Evolutionary conservation across 2,113 vertebrate species (phyloP), one percentile per base, ranked within the genome.

Genomic region (Istiophorus platypterus): DNA sequence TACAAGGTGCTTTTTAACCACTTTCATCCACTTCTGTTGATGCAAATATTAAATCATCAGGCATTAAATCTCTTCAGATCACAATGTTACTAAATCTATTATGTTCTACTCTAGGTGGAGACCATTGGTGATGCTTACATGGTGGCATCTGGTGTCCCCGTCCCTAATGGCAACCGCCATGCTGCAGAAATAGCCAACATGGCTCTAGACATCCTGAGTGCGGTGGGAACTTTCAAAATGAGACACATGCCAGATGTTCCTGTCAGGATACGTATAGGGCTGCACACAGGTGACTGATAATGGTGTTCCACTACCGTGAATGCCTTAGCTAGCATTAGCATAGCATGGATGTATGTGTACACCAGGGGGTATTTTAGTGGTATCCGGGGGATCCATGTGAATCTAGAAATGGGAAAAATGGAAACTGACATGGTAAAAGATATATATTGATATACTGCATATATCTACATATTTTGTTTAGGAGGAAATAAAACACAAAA

Each of bases 51-150:
- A 14, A 13, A 18, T 5, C 4, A 1, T 24, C 3, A n/a, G 37
- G 8, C 8, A 2, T 41, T 49, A 31, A 47, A 58, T 72, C 8
- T 5, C 27, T 62, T 29, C 5, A 17, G 2, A 26, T 61, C 24
- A 0, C 42, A 24, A 1, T 20, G 52, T 41, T 18, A 15, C 1
- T 58, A 1, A 10, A 6, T 45, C 7, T 31, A 7, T 52, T 9
- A 0, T 76, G 8, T 54, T 52, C 2, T 31, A 1, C 54, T 37
- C 1, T 10, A 96, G 96, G 96, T 96, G 81, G 96, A 96, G 91
- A 96, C 96, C 0, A 96, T 96, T 3, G 96, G 96, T 0, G 96
- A 96, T 57, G 95, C 96, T 7, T 96, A 96, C 90, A 96, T 96
- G 96, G 95, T 96, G 67, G 94, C 94, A 0, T 96, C 96, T 1